A percentile compares a stretch with the other conserved stretches of the same genome.
Conservation (phyloP, 2,888 invertebrate genomes). For the Punctoribates punctum region DNA sequence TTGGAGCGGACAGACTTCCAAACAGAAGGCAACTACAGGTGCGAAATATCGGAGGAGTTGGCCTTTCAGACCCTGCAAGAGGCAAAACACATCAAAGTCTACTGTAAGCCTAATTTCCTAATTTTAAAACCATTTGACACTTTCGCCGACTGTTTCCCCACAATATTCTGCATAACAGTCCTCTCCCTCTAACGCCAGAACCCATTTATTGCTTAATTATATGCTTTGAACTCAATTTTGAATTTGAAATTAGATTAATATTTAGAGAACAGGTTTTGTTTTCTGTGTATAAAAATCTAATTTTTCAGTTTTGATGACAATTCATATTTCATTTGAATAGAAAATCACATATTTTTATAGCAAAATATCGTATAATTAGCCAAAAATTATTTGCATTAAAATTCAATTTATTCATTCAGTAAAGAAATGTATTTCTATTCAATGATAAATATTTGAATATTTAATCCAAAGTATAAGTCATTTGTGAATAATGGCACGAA, state of each 20-base stretch:
- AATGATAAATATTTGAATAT: too few relatives aligned
- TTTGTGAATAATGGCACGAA: too few relatives aligned
- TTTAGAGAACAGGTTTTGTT: background rate
- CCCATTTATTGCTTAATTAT: background rate
- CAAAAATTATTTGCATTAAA: too few relatives aligned
- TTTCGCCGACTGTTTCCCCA: background rate
- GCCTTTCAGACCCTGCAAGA: constrained; percentile 30
- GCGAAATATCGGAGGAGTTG: constrained; percentile 36
- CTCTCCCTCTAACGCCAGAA: background rate
- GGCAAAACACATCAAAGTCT: constrained; percentile 36
- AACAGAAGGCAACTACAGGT: constrained; percentile 39
- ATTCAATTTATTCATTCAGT: too few relatives aligned
- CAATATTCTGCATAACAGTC: background rate
- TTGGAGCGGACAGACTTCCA: constrained; percentile 31
- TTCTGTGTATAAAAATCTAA: too few relatives aligned
- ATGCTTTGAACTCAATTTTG: background rate
- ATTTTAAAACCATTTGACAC: too few relatives aligned
- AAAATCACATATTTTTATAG: too few relatives aligned
- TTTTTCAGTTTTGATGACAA: too few relatives aligned
- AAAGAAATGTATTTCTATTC: too few relatives aligned
- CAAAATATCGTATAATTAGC: too few relatives aligned
- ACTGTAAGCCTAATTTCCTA: constrained; percentile 35
- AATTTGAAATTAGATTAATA: background rate
- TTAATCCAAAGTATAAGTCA: too few relatives aligned
- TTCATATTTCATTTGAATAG: too few relatives aligned